Evolutionary conservation across 2,888 invertebrate species (phyloP), one percentile per base, ranked within the genome.

Genomic region (Diloba caeruleocephala): DNA sequence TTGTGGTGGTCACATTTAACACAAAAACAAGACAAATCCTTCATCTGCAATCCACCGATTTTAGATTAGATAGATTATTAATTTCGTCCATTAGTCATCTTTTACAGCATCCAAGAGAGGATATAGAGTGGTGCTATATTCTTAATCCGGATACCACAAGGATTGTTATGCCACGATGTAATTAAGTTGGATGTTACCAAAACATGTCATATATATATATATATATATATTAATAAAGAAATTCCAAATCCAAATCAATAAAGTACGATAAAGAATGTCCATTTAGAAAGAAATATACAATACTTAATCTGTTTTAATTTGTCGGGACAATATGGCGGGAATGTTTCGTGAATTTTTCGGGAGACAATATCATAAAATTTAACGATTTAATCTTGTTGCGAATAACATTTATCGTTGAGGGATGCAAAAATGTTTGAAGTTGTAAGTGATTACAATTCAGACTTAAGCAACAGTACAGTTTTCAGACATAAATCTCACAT

Each of bases 301-400:
- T 12, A 60, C 23, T 25, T 21, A 12, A 3, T 2, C 39, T 21
- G 12, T 36, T 38, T 54, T 7, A 60, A 13, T 54, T 34, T 46
- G 31, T 39, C 17, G 25, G 21, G 33, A 17, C 53, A 38, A 38
- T 46, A 37, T 34, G 5, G 9, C 19, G 4, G 19, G 26, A 3
- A 5, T 29, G 23, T 25, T 45, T 33, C 10, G 25, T 14, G 12
- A 34, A 12, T 39, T n/a, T n/a, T n/a, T 33, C 13, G 45, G 3
- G 61, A 41, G 41, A 62, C 39, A n/a, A 29, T 41, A 15, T 49
- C 56, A 26, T 61, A 33, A 61, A 61, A 62, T 55, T 55, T 61
- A 13, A 61, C 56, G 44, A 17, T 61, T 55, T 49, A 41, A 61
- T 61, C 41, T 43, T 19, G 48, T 54, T 39, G 41, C 36, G 9